A percentile compares a stretch with the other conserved stretches of the same genome.
Conservation (phyloP, 23 tunicate species). For the Oikopleura dioica region DNA sequence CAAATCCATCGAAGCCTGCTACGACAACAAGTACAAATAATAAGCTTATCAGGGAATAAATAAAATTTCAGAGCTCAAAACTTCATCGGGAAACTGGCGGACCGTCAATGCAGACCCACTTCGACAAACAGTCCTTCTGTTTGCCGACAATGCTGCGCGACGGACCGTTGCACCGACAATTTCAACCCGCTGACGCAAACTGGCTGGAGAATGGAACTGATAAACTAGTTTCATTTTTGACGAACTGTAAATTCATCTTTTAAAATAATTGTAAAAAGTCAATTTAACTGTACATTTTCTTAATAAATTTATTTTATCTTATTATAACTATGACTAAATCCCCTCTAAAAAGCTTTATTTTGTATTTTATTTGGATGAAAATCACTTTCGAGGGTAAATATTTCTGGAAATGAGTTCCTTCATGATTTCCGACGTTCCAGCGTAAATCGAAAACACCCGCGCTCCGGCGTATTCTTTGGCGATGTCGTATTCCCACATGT, state of each 20-base stretch:
- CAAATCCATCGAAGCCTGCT: background rate
- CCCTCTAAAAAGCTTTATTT: too few species aligned
- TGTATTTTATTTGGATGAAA: too few species aligned
- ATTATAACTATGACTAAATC: too few species aligned
- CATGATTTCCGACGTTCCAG: constrained; percentile 88
- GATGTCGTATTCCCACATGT: constrained; percentile 78
- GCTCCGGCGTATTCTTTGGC: constrained; percentile 51
- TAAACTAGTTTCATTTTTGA: too few species aligned
- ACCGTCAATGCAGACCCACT: background rate
- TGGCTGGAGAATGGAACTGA: too few species aligned
- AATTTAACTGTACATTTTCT: too few species aligned
- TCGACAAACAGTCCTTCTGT: background rate
- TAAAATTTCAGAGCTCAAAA: too few species aligned
- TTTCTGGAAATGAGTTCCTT: constrained; percentile 54
- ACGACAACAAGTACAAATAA: background rate
- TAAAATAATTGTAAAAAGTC: too few species aligned
- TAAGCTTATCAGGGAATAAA: too few species aligned
- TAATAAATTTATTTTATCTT: too few species aligned
- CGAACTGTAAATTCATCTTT: too few species aligned
- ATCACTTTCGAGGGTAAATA: too few species aligned
- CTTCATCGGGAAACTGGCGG: background rate
- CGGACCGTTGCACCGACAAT: background rate
- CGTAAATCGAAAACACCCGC: constrained; percentile 58
- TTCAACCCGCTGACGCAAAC: background rate
- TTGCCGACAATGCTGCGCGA: constrained; percentile 2